These are phyloP conservation scores for Eulemur coronatus DNA, from an alignment of 2,797 vertebrate genomes.

Conservation along the genomic window DNA sequence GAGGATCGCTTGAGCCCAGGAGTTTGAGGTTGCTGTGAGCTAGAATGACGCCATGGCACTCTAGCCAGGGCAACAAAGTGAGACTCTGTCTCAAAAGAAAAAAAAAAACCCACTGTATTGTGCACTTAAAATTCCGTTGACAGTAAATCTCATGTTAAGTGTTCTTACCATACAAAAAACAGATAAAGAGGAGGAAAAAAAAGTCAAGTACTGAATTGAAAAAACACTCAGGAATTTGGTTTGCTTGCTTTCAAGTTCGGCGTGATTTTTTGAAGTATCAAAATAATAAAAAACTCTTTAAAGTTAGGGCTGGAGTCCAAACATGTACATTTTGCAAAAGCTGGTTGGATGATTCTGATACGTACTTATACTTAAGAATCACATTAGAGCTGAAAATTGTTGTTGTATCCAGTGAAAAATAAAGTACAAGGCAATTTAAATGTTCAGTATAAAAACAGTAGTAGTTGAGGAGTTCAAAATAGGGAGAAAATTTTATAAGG, in stretches of 20 bases:
- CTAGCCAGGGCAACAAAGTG: too few relatives aligned
- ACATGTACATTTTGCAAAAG: background rate
- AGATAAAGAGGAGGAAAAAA: background rate
- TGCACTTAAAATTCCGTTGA: background rate
- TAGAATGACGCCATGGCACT: too few relatives aligned
- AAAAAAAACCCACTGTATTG: background rate
- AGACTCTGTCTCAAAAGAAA: too few relatives aligned
- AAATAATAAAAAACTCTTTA: background rate
- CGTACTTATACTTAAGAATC: background rate
- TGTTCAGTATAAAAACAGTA: background rate
- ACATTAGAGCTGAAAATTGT: background rate
- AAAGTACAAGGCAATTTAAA: background rate
- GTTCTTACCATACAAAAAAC: background rate
- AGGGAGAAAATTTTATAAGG: background rate
- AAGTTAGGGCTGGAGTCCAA: background rate
- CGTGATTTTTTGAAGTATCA: background rate
- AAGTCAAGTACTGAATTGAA: background rate
- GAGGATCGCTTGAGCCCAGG: too few relatives aligned
- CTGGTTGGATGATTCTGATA: background rate
- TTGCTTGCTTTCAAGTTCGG: background rate
- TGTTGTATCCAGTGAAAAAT: background rate
- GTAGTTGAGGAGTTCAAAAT: background rate
- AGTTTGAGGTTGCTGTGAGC: too few relatives aligned
- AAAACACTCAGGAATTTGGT: background rate
- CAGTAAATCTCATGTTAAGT: background rate